Percentiles rank a stretch among this genome's conserved stretches.
Conservation (phyloP, 2,797 vertebrate species). For the Caiman crocodilus region DNA sequence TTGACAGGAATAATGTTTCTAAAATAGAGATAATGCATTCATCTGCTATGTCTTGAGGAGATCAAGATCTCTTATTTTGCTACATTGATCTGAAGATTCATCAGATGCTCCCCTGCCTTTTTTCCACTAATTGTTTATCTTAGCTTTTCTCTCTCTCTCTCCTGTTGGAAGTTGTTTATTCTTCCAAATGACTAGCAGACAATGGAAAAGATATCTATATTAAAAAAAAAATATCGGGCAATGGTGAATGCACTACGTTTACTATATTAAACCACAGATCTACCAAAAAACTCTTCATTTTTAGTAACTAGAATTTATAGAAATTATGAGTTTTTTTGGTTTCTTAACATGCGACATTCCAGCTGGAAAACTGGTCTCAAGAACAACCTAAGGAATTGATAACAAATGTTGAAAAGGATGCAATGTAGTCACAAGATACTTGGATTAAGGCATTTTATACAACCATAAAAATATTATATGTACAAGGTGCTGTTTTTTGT, state of each 20-base stretch:
- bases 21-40: slow-evolving; percentile 33
- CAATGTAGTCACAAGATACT: no score
- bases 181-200: not conserved
- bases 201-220: not conserved
- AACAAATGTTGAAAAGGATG: no score
- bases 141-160: not conserved
- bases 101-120: slow-evolving; percentile 1
- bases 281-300: slow-evolving; percentile 21
- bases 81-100: slow-evolving; percentile 24
- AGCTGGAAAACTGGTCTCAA: no score
- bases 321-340: not conserved
- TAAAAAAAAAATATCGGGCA: not conserved
- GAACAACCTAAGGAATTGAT: no score
- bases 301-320: not conserved
- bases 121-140: slow-evolving; percentile 21
- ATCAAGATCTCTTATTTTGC: slow-evolving; percentile 21
- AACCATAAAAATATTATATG: not conserved
- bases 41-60: slow-evolving; percentile 52
- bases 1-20: slow-evolving; percentile 48
- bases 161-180: no score
- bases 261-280: not conserved
- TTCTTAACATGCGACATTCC: not conserved
- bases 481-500: no score
- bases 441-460: not conserved
- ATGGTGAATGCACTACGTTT: not conserved